Evolutionary conservation across 1,140 invertebrate species (phyloP).

Genomic region (Aphaenogaster ashmeadi): DNA sequence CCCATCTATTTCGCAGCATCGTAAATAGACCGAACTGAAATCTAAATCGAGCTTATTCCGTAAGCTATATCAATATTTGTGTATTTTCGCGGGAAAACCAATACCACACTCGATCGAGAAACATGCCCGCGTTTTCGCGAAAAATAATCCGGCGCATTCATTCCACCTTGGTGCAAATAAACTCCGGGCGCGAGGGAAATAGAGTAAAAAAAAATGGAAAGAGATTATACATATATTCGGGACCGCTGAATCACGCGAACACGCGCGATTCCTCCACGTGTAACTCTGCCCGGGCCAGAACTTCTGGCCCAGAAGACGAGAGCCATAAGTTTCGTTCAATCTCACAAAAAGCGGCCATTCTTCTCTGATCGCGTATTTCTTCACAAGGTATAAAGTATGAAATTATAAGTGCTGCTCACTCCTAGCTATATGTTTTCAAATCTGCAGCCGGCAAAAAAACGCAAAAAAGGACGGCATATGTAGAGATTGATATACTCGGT

Average conservation of each 20-base stretch:
- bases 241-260: neutral
- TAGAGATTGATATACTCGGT: constrained; percentile 15
- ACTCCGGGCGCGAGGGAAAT: neutral
- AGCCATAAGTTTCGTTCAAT: constrained; percentile 38
- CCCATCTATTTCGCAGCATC: neutral
- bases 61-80: constrained; percentile 43
- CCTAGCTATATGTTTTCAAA: constrained; percentile 37
- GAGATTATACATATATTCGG: neutral
- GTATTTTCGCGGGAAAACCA: constrained; percentile 21
- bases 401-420: constrained; percentile 67
- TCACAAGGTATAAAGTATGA: constrained; percentile 66
- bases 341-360: constrained; percentile 35
- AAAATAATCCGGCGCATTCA: constrained; percentile 17
- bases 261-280: neutral
- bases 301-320: neutral
- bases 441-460: neutral
- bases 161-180: constrained; percentile 18
- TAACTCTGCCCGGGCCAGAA: neutral
- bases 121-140: constrained; percentile 12
- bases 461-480: neutral
- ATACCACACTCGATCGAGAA: constrained; percentile 28
- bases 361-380: constrained; percentile 11
- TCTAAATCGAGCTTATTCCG: constrained; percentile 43
- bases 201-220: neutral
- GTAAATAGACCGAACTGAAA: constrained; percentile 44